Base-by-base conservation (phyloP, 2,888 invertebrate genomes). In the Deilephila porcellus region DNA sequence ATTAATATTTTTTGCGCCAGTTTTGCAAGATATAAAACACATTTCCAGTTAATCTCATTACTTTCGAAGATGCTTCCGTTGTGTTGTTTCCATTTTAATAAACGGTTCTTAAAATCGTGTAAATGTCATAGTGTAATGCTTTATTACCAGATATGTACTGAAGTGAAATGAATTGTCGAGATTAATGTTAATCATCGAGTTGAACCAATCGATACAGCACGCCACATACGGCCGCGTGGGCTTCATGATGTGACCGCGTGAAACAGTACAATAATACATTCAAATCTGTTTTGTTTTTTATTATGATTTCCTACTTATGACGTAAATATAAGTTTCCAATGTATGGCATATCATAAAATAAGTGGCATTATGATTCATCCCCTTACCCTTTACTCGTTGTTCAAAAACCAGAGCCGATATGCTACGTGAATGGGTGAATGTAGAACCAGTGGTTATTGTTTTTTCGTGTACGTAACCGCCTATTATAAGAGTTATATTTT, bases 121-220 rank as follows among this genome's bases (percentile, higher is more conserved):
- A 62, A 7, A 7, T 62, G 11, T 62, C n/a, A 62, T 29, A 62
- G 29, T 8, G 7, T 62, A 62, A 25, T 29, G 11, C 45, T 45
- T 62, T 56, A n/a, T 32, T 56, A 56, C n/a, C 17, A n/a, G 56
- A 56, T 56, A 56, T 62, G 63, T 71, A 75, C 60, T 75, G 75
- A 78, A 77, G 79, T 78, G 52, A 52, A 67, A 25, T 20, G 78
- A 83, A 79, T 82, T 83, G 77, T 83, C 77, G 80, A 83, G 83
- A 84, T 82, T 83, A 81, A 81, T 86, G 72, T 82, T 77, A 52
- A 67, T 63, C 63, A 83, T 81, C 77, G 74, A 83, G 83, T 85
- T 78, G 83, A 87, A 88, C 84, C 80, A 89, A 90, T 90, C 86
- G 81, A 88, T 89, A 82, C 73, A 78, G 77, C 81, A 82, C 80